These are phyloP conservation scores for Brienomyrus longianalis DNA, from an alignment of 2,113 vertebrate species.

Conservation along the genomic window DNA sequence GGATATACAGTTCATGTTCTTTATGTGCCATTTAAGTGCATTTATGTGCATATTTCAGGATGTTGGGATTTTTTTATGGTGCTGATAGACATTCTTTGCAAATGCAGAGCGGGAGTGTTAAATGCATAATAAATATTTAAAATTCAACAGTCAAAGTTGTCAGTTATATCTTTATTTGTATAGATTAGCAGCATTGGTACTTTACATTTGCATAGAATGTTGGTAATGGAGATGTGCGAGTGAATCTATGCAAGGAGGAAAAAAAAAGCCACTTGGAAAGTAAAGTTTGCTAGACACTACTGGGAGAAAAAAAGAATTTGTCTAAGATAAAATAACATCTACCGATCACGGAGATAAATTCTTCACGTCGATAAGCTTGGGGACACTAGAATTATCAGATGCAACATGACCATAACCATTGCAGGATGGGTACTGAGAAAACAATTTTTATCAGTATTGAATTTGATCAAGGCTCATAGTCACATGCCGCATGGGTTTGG, in stretches of 20 bases:
- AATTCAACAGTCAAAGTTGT: not conserved
- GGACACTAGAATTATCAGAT: not conserved
- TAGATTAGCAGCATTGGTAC: not conserved
- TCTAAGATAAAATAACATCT: not conserved
- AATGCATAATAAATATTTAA: constrained; percentile 5
- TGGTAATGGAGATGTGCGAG: not conserved
- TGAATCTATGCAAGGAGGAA: not conserved
- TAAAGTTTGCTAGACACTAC: not conserved
- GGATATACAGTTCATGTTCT: not conserved
- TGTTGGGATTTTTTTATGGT: not conserved
- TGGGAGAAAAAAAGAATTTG: not conserved
- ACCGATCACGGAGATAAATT: not conserved
- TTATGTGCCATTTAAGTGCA: not conserved
- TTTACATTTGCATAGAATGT: not conserved
- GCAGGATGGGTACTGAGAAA: not conserved
- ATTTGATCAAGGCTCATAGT: not conserved
- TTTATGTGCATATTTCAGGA: not conserved
- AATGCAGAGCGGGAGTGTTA: not conserved
- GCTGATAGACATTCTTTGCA: not conserved
- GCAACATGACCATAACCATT: not conserved
- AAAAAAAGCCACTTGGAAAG: not conserved
- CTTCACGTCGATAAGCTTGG: not conserved
- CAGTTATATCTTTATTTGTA: not conserved
- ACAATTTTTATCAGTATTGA: not conserved
- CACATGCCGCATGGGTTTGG: not conserved